Evolutionary conservation across 2,888 invertebrate species (phyloP), one percentile per base, ranked within the genome.

Genomic region (Diabrotica balteata): DNA sequence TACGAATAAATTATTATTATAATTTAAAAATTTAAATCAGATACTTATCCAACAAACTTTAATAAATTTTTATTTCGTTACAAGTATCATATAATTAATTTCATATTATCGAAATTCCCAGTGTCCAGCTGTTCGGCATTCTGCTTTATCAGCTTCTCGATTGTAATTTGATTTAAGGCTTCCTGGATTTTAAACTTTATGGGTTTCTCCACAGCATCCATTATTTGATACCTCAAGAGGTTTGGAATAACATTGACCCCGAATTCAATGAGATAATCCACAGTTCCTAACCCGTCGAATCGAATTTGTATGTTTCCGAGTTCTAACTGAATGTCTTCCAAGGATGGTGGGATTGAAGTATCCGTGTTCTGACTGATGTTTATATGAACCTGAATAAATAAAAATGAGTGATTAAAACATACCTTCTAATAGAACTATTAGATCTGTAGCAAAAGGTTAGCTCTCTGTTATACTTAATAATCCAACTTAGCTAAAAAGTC

Each of bases 241-340:
- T 96, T 96, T 0, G 95, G 95, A 60, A 95, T 79, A 57, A 95
- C 86, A 81, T 96, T 96, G 0, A 95, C 88, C 6, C 87, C 87
- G 67, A 93, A 90, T 84, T 96, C 96, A 69, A 95, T 85, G 0
- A 91, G 80, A 79, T 95, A 95, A 83, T 96, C 96, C 11, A 93
- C 72, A 0, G 94, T 93, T n/a, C 96, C 95, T 0, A 94, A 91
- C 0, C 96, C 96, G 75, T 94, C 89, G 76, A 92, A 91, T 32
- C 94, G 87, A 7, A 94, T 88, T 83, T 94, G 94, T 74, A 95
- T 93, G 79, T 95, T 94, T 2, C 78, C 78, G 17, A 78, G 58
- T 81, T 93, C 93, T 61, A 95, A 85, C 79, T 94, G 90, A 47
- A 95, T 85, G 73, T 91, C 90, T 75, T 91, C 90, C 52, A 95